Evolutionary conservation across 2,888 invertebrate genomes (phyloP).

Genomic region (Falcaria lacertinaria): DNA sequence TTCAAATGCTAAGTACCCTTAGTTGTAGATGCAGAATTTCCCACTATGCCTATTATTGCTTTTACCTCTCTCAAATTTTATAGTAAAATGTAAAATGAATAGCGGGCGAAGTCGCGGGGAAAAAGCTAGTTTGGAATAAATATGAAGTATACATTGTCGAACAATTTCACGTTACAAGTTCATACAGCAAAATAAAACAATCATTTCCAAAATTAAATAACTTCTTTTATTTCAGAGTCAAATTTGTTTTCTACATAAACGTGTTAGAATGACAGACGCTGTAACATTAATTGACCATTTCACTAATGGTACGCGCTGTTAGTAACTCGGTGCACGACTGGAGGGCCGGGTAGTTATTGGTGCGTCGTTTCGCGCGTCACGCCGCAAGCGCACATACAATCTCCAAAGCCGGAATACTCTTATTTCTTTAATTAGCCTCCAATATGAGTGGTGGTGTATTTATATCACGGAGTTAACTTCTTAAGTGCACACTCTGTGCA

Average conservation of each 20-base stretch:
- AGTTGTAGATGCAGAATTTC: too few relatives aligned
- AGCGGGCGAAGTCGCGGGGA: too few relatives aligned
- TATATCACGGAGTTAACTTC: constrained; percentile 39
- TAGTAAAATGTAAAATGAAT: too few relatives aligned
- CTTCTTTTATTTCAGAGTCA: constrained; percentile 80
- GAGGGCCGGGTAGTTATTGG: constrained; percentile 42
- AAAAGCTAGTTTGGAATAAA: too few relatives aligned
- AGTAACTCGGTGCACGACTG: constrained; percentile 64
- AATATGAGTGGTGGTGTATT: constrained; percentile 46
- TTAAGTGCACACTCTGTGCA: constrained; percentile 14
- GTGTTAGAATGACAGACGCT: constrained; percentile 75
- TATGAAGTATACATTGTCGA: too few relatives aligned
- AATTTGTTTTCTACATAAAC: constrained; percentile 78
- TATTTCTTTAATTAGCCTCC: constrained; percentile 38
- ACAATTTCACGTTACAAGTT: too few relatives aligned
- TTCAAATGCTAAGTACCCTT: too few relatives aligned
- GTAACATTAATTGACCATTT: constrained; percentile 73
- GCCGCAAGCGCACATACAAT: constrained; percentile 16
- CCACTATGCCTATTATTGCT: too few relatives aligned
- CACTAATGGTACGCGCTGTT: constrained; percentile 67
- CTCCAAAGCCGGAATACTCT: constrained; percentile 10
- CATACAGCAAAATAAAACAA: constrained; percentile 75
- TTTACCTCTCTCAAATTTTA: too few relatives aligned
- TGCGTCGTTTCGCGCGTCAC: constrained; percentile 32
- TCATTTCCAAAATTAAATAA: constrained; percentile 77